Base-by-base conservation (phyloP, 1,140 invertebrate genomes). In the Brachionus asplanchnoidis region DNA sequence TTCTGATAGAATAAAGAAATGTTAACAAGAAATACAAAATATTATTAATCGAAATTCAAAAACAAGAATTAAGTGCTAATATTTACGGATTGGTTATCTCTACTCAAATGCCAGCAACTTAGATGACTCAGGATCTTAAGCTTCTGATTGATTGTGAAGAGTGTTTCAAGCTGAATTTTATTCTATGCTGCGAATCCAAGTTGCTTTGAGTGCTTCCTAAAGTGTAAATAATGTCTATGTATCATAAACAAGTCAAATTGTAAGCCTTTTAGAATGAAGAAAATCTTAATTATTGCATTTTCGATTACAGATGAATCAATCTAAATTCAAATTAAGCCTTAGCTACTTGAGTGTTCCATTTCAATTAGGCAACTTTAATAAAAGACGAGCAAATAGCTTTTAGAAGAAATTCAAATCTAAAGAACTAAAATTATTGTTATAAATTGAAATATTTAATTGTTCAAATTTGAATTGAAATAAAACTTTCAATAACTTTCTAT, bases 401-500 rank as follows among this genome's bases (percentile, higher is more conserved):
- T 20, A n/a, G 17, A 23, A 23, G 20, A 56, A 60, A 60, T 60
- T 60, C n/a, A 20, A 60, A 20, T 60, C 53, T 60, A 60, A 20
- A 20, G 53, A 60, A 20, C 53, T 9, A 60, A 26, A 8, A 60
- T 20, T 60, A 60, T 60, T 60, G 53, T 60, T 20, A 60, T 60
- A 60, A 60, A 60, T 20, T 60, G 53, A 60, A 60, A 60, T 60
- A 60, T 60, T 60, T 60, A 60, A 60, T 60, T 60, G 53, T 60
- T 60, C 53, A 60, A 60, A 60, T 60, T 60, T 60, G 53, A 60
- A 60, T 60, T 60, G 53, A 60, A 60, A 60, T 60, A 60, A 53
- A 60, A 60, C 53, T 60, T 60, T 60, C 53, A 60, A 60, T 60
- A 60, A 20, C 53, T 60, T 60, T 60, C 53, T 60, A 20, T 60